Evolutionary conservation across 2,113 vertebrate species (phyloP).

Genomic region (Trichomycterus rosablanca): DNA sequence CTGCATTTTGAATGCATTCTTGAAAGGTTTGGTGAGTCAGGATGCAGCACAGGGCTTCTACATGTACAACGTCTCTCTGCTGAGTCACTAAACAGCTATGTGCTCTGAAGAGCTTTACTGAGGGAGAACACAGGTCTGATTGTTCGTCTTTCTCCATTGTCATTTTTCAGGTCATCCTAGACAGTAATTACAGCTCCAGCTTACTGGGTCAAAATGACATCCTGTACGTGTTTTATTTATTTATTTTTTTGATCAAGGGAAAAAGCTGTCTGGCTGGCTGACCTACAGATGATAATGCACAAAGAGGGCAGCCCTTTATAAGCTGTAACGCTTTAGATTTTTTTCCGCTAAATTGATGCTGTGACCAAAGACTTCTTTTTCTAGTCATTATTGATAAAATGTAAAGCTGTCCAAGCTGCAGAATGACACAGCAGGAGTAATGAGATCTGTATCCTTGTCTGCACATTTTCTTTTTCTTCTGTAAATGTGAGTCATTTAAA

Average conservation of each 20-base stretch:
- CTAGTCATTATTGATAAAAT: not conserved
- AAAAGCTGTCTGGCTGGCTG: not conserved
- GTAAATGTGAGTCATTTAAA: not conserved
- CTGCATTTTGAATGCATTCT: not conserved
- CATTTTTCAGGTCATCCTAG: conserved; percentile 19
- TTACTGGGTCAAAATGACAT: not conserved
- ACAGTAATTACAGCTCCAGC: conserved; percentile 23
- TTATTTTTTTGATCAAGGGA: not conserved
- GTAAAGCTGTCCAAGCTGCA: not conserved
- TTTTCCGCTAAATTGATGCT: not conserved
- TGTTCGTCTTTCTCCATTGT: not conserved
- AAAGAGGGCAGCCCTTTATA: not conserved
- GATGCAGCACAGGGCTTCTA: not conserved
- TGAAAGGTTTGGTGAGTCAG: no score
- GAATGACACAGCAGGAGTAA: conserved; percentile 5
- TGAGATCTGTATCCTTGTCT: conserved; percentile 16
- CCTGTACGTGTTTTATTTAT: no score
- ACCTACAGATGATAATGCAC: not conserved
- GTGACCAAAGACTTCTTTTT: not conserved
- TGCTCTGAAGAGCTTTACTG: not conserved
- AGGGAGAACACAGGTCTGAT: not conserved
- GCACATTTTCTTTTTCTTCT: not conserved
- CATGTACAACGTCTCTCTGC: not conserved
- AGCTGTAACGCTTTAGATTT: no score
- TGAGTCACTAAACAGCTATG: not conserved